Evolutionary conservation across 2,797 vertebrate genomes (phyloP).

Genomic region (Sarcoramphus papa): DNA sequence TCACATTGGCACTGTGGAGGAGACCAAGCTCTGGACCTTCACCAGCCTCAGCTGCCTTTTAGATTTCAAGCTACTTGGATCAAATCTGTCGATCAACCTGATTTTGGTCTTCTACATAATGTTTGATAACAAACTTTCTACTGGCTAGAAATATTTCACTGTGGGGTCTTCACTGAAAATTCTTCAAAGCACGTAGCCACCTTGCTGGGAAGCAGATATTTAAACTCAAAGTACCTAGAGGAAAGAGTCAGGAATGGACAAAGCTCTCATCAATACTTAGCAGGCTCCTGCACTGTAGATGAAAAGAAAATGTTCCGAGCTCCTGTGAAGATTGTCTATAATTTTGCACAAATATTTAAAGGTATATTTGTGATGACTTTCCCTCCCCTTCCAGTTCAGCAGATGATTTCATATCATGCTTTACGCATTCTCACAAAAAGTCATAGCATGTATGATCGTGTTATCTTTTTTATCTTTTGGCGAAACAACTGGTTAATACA

Average conservation of each 20-base stretch:
- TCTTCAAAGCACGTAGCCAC: neutral
- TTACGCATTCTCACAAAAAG: neutral
- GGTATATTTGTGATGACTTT: neutral
- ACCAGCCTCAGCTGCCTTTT: neutral
- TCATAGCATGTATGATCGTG: neutral
- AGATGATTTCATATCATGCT: neutral
- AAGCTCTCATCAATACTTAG: neutral
- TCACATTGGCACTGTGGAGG: fast-evolving
- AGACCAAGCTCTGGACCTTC: neutral
- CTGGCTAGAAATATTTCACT: neutral
- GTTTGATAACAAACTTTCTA: neutral
- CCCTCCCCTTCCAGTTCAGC: neutral
- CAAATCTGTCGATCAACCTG: neutral
- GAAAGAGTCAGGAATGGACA: neutral
- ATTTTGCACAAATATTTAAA: neutral
- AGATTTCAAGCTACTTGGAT: neutral
- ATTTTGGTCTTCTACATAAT: neutral
- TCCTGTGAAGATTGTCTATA: neutral
- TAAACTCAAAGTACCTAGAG: neutral
- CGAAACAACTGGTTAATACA: neutral
- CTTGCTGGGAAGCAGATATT: neutral
- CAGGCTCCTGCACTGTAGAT: neutral
- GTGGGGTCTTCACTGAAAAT: neutral
- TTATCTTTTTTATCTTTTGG: neutral
- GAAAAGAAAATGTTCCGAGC: neutral